Evolutionary conservation across 2,888 invertebrate species (phyloP), one percentile per base, ranked within the genome.

Genomic region (Heliconius cydno): DNA sequence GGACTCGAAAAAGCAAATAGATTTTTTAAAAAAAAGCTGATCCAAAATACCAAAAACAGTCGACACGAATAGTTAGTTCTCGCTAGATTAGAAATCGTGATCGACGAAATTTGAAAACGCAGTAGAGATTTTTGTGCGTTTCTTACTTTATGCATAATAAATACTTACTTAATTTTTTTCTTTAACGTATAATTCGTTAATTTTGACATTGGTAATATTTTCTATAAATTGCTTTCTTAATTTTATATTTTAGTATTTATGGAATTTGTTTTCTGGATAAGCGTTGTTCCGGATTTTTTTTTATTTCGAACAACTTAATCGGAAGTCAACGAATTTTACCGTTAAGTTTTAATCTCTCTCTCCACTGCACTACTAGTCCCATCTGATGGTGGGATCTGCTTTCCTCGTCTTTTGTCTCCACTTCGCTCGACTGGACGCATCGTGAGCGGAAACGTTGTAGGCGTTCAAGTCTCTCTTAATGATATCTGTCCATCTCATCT

Each of bases 321-420:
- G 74, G 74, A 65, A 65, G 74, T 75, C 74, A 75, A 75, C 74
- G 74, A 75, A 75, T 65, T 65, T 75, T 65, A 65, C 38, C 25
- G 19, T 65, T 75, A 65, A 75, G 63, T 65, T 75, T 41, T 2
- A n/a, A n/a, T 74, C 34, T 34, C 34, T 7, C 34, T 34, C 34
- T 34, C 7, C 34, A 34, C 6, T 34, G 9, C 34, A 7, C 1
- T 34, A 34, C 9, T 34, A 34, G 9, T 34, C 34, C 34, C 34
- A 34, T 34, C 6, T 34, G 34, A 34, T 34, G 34, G 9, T 34
- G 34, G 34, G 34, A 34, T 34, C 5, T 6, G 34, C 34, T 34
- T 34, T 34, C 34, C 34, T 34, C 34, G 34, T 34, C 34, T 34
- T 34, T 34, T 34, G 34, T 34, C 34, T 34, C 34, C 34, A 34